Conservation (phyloP, 2,888 invertebrate genomes). For the Dryadula phaetusa region DNA sequence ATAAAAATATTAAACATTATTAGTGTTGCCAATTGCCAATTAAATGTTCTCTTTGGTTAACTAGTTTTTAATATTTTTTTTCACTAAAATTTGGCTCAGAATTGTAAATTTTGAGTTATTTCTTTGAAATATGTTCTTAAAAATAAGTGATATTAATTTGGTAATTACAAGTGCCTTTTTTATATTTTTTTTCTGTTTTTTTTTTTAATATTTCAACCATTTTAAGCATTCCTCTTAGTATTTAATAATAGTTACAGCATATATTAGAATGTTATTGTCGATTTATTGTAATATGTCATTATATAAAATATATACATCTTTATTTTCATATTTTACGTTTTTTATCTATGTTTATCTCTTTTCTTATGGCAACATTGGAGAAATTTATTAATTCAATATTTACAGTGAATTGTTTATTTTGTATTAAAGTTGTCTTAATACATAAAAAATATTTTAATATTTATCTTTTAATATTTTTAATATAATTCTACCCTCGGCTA, state of each 20-base stretch:
- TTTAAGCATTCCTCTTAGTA: conserved; percentile 18
- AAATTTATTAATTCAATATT: not conserved
- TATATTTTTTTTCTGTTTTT: conserved; percentile 1
- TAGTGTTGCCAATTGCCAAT: conserved; percentile 4
- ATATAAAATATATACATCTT: not conserved
- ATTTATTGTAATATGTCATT: not conserved
- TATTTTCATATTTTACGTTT: not conserved
- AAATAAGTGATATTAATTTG: conserved; percentile 23
- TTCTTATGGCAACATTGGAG: not conserved
- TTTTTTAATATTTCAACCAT: not conserved
- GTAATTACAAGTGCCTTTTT: conserved; percentile 43
- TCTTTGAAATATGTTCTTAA: conserved; percentile 9
- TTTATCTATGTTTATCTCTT: not conserved
- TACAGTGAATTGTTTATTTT: not conserved
- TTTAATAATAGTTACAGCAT: conserved; percentile 16
- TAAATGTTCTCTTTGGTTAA: not conserved
- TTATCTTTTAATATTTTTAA: too few species aligned
- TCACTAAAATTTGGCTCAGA: conserved; percentile 9
- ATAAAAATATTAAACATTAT: too few species aligned
- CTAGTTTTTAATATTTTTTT: not conserved
- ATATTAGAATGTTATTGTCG: conserved; percentile 7
- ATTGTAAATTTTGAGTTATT: conserved; percentile 1
- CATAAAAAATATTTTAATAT: too few species aligned
- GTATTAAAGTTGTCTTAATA: not conserved
- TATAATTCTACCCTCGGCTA: too few species aligned